These are phyloP conservation scores for Himalopsyche phryganea DNA, from an alignment of 1,140 invertebrate species.

Conservation along the genomic window DNA sequence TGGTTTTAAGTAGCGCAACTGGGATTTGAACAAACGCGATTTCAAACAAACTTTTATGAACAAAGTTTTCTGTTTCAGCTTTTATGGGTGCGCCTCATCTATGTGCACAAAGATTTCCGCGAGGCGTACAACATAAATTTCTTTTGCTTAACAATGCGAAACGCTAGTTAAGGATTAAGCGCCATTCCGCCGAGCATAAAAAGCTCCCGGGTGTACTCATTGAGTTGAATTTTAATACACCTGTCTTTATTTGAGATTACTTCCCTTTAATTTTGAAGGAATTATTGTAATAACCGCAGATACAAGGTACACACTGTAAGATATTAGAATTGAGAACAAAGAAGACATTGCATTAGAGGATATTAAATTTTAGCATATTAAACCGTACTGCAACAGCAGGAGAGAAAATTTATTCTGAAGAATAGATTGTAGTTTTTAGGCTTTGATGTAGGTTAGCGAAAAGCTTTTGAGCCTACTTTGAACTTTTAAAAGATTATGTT, in stretches of 20 bases:
- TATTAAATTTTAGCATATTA: constrained; percentile 13
- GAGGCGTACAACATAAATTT: constrained; percentile 13
- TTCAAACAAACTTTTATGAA: constrained; percentile 36
- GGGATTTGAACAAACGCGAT: constrained; percentile 34
- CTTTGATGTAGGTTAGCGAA: no score
- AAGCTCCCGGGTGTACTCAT: not conserved
- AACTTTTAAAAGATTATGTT: no score
- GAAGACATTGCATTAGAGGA: not conserved
- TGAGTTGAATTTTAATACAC: constrained; percentile 29
- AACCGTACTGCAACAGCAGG: not conserved
- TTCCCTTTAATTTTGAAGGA: constrained; percentile 32
- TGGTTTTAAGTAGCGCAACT: constrained; percentile 24
- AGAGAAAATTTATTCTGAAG: not conserved
- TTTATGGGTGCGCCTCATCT: constrained; percentile 24
- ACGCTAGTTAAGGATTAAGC: not conserved
- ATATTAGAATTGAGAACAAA: constrained; percentile 6
- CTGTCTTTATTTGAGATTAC: constrained; percentile 28
- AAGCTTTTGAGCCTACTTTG: no score
- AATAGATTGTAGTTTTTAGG: no score
- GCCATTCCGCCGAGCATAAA: not conserved
- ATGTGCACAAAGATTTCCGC: constrained; percentile 23
- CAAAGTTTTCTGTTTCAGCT: constrained; percentile 35
- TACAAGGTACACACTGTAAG: not conserved
- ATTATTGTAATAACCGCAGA: constrained; percentile 29
- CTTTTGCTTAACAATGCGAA: not conserved